These are phyloP conservation scores for Leptogaster cylindrica DNA, from an alignment of 2,888 invertebrate species.

Conservation along the genomic window DNA sequence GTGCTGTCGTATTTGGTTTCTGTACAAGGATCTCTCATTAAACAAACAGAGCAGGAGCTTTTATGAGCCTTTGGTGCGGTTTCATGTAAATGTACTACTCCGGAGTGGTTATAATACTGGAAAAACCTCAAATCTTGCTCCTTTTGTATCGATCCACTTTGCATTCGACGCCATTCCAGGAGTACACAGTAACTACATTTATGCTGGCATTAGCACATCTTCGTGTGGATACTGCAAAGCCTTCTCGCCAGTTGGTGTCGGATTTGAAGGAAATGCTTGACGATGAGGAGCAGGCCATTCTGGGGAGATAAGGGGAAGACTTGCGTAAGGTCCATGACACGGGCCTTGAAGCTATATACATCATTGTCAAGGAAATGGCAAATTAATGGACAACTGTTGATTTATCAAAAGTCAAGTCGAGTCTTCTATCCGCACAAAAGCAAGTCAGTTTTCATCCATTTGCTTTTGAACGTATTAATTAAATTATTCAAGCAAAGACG, in stretches of 20 bases:
- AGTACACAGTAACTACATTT: background rate
- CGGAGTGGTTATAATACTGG: slow-evolving; percentile 24
- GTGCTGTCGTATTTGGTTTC: slow-evolving; percentile 32
- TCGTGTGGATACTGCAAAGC: background rate
- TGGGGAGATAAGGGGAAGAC: background rate
- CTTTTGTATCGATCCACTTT: slow-evolving; percentile 36
- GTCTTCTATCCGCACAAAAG: slow-evolving; percentile 9
- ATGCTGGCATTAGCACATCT: background rate
- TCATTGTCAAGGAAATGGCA: slow-evolving; percentile 6
- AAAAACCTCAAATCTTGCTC: slow-evolving; percentile 33
- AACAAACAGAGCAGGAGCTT: slow-evolving; percentile 29
- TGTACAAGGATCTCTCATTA: slow-evolving; percentile 30
- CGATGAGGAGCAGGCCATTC: background rate
- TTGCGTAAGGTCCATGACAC: slow-evolving; percentile 18
- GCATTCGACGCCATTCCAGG: background rate
- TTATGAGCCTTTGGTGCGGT: slow-evolving; percentile 22
- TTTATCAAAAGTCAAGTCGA: slow-evolving; percentile 40
- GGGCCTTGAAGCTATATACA: background rate
- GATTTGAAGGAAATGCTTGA: too few species aligned
- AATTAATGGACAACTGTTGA: slow-evolving; percentile 41
- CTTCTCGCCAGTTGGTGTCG: too few species aligned
- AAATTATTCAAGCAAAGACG: slow-evolving; percentile 28
- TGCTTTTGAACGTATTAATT: slow-evolving; percentile 15
- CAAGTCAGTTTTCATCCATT: background rate
- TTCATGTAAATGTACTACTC: slow-evolving; percentile 28